These are phyloP conservation scores for Drosophila eugracilis DNA, from an alignment of 1,140 invertebrate genomes.

Conservation along the genomic window DNA sequence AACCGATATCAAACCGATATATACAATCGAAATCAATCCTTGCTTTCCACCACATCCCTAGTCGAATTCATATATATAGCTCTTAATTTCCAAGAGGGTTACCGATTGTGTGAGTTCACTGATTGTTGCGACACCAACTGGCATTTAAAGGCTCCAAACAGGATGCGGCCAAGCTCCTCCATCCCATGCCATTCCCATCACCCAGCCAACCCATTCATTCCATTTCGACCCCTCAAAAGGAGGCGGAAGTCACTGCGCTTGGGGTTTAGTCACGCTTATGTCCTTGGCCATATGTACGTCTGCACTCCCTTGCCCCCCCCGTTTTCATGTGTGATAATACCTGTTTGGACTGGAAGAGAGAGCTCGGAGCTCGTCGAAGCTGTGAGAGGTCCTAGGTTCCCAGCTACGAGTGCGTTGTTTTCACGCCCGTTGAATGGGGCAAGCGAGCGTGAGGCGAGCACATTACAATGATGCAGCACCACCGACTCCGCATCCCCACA, in stretches of 20 bases:
- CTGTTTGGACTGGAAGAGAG: constrained; percentile 31
- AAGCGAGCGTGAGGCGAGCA: constrained; percentile 51
- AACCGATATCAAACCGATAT: no score
- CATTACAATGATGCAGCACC: constrained; percentile 38
- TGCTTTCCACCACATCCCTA: neutral
- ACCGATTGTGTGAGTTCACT: constrained; percentile 18
- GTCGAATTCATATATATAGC: neutral
- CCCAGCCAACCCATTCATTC: neutral
- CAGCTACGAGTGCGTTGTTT: constrained; percentile 43
- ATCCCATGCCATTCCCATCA: no score
- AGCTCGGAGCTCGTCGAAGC: constrained; percentile 16
- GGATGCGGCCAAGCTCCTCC: constrained; percentile 36
- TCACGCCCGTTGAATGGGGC: constrained; percentile 50
- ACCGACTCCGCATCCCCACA: neutral
- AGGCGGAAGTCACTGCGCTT: constrained; percentile 65
- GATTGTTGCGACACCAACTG: constrained; percentile 68
- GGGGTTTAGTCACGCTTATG: constrained; percentile 66
- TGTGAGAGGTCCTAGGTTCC: constrained; percentile 18
- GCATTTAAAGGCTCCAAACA: constrained; percentile 64
- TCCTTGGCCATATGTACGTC: constrained; percentile 26
- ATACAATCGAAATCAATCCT: neutral
- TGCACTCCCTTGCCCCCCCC: neutral
- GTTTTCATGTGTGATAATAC: constrained; percentile 45
- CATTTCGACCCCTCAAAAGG: neutral
- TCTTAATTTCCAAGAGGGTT: neutral